Evolutionary conservation across 2,113 vertebrate genomes (phyloP), one percentile per base, ranked within the genome.

Genomic region (Aptenodytes forsteri): DNA sequence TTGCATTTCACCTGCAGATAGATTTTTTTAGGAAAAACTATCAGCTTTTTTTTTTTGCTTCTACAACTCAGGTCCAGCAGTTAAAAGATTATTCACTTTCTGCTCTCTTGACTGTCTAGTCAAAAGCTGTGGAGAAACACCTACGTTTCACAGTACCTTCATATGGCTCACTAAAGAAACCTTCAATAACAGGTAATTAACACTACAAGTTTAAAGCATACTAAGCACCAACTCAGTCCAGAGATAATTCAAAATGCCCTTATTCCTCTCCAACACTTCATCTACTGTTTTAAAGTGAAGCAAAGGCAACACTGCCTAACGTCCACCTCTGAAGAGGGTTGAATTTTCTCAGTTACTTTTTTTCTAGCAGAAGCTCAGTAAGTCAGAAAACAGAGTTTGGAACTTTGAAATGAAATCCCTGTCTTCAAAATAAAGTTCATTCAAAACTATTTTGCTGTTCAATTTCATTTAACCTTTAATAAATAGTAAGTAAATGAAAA

Each of bases 1-100:
- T 34, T 91, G 67, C 40, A 36, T 61, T 18, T 78, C 82, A 93
- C 76, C 98, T 98, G 94, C 47, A 95, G 90, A 58, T 6, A 96
- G 17, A 93, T 40, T 29, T 92, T 92, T 89, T 89, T 20, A 75
- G 23, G 25, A 58, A 87, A 82, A 93, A 64, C 6, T 9, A 16
- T 91, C 44, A 95, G 46, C 0, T 34, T 40, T 52, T 29, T 47
- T 26, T 34, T 52, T 77, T 67, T 49, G 3, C 27, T 83, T 79
- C n/a, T 32, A 3, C 32, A 38, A 55, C 26, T 59, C 16, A 44
- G 13, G 9, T 46, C 21, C 42, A 88, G 26, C 15, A 90, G 16
- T 47, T 71, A n/a, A 23, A 77, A 64, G 16, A 40, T 2, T 65
- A 15, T 40, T 73, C 13, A n/a, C 25, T 46, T 91, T n/a, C n/a